Evolutionary conservation across 2,888 invertebrate species (phyloP).

Genomic region (Pyrrhia umbra): DNA sequence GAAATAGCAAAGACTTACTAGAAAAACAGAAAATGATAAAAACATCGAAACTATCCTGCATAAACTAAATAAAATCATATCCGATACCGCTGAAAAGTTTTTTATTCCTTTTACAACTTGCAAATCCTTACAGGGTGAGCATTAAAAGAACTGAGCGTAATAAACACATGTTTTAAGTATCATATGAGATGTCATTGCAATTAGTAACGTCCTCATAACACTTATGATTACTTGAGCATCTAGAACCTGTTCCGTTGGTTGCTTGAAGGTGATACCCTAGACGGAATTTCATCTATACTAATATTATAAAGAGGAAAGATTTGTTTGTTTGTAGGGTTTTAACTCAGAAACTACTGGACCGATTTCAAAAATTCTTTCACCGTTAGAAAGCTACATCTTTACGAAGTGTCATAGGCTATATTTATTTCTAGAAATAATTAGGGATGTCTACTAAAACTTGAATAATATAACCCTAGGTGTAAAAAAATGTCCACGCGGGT

Average conservation of each 20-base stretch:
- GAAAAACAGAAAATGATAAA: not conserved
- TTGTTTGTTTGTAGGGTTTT: no score
- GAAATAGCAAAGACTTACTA: not conserved
- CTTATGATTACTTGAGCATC: constrained; percentile 70
- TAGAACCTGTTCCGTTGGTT: constrained; percentile 76
- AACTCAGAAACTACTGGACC: no score
- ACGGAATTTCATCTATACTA: constrained; percentile 66
- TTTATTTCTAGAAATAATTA: no score
- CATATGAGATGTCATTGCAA: constrained; percentile 69
- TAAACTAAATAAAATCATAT: constrained; percentile 5
- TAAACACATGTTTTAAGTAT: constrained; percentile 42
- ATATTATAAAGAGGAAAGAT: no score
- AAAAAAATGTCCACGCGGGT: no score
- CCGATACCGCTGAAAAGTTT: not conserved
- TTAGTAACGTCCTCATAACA: constrained; percentile 74
- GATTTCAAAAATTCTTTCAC: no score
- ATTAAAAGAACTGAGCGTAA: constrained; percentile 23
- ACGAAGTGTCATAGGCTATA: no score
- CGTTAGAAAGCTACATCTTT: no score
- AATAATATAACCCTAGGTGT: no score
- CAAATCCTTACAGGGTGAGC: constrained; percentile 3
- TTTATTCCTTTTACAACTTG: not conserved
- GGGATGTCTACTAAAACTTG: no score
- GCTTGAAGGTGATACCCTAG: constrained; percentile 73
- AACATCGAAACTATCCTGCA: not conserved